These are phyloP conservation scores for Cuculus canorus DNA, from an alignment of 2,797 vertebrate genomes.

Conservation along the genomic window DNA sequence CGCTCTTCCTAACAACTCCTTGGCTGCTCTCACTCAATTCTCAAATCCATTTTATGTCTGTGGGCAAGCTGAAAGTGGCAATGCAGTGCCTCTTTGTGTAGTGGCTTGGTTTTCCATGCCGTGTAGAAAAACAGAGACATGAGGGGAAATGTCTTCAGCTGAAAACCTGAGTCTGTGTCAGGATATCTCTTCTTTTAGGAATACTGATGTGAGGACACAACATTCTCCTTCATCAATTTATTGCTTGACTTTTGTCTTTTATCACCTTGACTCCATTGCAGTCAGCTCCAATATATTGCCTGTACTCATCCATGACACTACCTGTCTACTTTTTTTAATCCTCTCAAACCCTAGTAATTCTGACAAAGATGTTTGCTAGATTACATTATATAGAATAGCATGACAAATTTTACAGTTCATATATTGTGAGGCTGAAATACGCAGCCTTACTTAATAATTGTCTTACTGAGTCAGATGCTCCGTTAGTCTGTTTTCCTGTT, in stretches of 20 bases:
- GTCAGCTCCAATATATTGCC: background rate
- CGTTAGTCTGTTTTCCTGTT: background rate
- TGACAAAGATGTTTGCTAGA: background rate
- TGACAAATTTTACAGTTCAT: background rate
- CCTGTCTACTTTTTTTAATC: background rate
- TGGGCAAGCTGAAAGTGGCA: background rate
- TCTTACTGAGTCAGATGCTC: background rate
- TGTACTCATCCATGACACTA: background rate
- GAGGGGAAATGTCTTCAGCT: background rate
- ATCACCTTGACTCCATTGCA: background rate
- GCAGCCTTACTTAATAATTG: background rate
- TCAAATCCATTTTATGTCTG: background rate
- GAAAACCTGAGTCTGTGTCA: background rate
- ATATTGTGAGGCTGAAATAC: background rate
- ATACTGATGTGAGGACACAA: background rate
- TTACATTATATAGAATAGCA: background rate
- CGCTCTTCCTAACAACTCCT: background rate
- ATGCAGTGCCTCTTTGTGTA: background rate
- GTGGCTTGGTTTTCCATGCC: background rate
- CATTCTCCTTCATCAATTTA: background rate
- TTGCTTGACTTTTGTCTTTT: background rate
- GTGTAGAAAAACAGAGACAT: background rate
- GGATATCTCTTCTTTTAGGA: background rate
- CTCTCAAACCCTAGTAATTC: background rate
- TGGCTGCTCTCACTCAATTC: background rate